Evolutionary conservation across 2,113 vertebrate genomes (phyloP).

Genomic region (Phylloscopus trochiloides): DNA sequence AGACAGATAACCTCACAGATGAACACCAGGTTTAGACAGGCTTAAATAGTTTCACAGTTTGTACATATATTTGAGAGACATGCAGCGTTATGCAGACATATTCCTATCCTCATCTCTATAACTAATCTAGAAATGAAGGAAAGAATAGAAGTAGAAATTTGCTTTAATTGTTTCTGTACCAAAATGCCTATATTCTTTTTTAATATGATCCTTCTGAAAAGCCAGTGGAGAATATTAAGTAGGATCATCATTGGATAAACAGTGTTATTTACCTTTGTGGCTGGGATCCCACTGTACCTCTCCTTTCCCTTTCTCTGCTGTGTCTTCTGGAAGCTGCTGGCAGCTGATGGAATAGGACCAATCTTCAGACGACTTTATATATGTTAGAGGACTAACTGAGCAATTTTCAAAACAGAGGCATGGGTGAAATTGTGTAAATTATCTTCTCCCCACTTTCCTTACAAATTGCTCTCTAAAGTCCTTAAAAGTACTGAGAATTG

Average conservation of each 20-base stretch:
- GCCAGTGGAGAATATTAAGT: not conserved
- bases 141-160: not conserved
- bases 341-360: not conserved
- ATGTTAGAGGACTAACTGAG: not conserved
- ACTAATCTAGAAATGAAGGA: not conserved
- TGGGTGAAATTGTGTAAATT: not conserved
- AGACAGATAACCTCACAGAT: not conserved
- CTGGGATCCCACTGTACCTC: not conserved
- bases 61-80: not conserved
- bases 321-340: not conserved
- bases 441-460: not conserved
- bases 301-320: not conserved
- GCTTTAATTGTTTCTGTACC: not conserved
- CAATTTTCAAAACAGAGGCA: not conserved
- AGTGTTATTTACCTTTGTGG: not conserved
- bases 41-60: not conserved
- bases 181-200: not conserved
- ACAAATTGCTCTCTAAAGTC: not conserved
- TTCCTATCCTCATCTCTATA: not conserved
- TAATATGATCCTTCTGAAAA: not conserved
- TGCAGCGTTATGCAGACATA: not conserved
- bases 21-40: not conserved
- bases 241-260: not conserved
- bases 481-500: constrained; percentile 21
- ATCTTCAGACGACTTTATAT: not conserved